These are phyloP conservation scores for Tiliacea aurago DNA, from an alignment of 2,888 invertebrate species.

Conservation along the genomic window DNA sequence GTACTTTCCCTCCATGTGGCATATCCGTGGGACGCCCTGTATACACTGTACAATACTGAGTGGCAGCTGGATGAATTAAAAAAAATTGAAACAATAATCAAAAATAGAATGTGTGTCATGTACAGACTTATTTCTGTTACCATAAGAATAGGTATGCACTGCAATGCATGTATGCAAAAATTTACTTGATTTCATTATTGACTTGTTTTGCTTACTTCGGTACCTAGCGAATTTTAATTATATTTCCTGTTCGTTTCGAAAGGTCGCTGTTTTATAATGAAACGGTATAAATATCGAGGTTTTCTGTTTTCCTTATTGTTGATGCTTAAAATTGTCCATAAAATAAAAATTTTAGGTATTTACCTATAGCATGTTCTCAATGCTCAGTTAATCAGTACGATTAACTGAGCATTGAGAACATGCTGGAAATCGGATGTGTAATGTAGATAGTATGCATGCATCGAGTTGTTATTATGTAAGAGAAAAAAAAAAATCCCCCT, in stretches of 20 bases:
- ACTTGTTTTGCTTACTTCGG: not conserved
- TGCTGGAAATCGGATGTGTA: constrained; percentile 9
- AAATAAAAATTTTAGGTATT: not conserved
- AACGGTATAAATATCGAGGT: not conserved
- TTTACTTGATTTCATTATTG: not conserved
- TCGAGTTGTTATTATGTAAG: not conserved
- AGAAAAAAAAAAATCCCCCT: too few species aligned
- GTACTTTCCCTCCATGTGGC: too few species aligned
- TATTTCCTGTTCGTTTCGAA: constrained; percentile 14
- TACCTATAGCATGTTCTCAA: too few species aligned
- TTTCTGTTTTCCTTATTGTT: constrained; percentile 17
- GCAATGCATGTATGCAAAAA: not conserved
- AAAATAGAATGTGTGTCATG: not conserved
- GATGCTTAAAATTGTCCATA: not conserved
- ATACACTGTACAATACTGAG: too few species aligned
- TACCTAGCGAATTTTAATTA: not conserved
- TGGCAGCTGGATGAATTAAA: too few species aligned
- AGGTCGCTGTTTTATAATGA: constrained; percentile 5
- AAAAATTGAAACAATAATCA: too few species aligned
- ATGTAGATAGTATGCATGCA: constrained; percentile 15
- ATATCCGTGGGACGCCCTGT: too few species aligned
- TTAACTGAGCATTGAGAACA: too few species aligned
- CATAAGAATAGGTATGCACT: constrained; percentile 3
- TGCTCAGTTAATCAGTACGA: constrained; percentile 12
- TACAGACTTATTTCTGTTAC: not conserved